Evolutionary conservation across 1,140 invertebrate species (phyloP).

Genomic region (Tetragnatha versicolor): DNA sequence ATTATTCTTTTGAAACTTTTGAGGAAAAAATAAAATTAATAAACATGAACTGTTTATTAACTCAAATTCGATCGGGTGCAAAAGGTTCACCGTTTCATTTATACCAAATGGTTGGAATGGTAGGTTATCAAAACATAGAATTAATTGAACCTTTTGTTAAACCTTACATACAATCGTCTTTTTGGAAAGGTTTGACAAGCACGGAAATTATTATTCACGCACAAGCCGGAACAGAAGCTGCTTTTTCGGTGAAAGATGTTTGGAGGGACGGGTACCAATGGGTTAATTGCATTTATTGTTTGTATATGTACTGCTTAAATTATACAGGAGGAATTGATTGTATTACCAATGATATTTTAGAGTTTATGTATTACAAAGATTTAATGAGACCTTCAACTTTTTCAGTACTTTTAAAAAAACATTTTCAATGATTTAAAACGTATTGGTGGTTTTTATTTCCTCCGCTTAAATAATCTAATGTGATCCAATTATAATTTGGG

Average conservation of each 20-base stretch:
- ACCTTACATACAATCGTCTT: slow-evolving; percentile 19
- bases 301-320: too few relatives aligned
- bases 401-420: too few relatives aligned
- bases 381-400: too few relatives aligned
- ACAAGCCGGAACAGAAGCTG: slow-evolving; percentile 25
- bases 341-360: too few relatives aligned
- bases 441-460: too few relatives aligned
- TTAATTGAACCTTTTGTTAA: not conserved
- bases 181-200: slow-evolving; percentile 6
- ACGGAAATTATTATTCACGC: slow-evolving; percentile 15
- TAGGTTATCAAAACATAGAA: not conserved
- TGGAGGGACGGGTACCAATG: too few relatives aligned
- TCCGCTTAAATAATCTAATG: slow-evolving; percentile 27
- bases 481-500: slow-evolving; percentile 10
- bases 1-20: not conserved
- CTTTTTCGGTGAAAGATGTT: too few relatives aligned
- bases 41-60: not conserved
- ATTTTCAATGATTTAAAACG: too few relatives aligned
- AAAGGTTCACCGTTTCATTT: slow-evolving; percentile 11
- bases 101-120: slow-evolving; percentile 11
- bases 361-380: too few relatives aligned
- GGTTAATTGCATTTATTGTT: too few relatives aligned
- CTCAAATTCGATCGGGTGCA: slow-evolving; percentile 16
- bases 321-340: too few relatives aligned
- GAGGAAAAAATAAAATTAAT: not conserved